Conservation (phyloP, 37 sponge, comb jelly and placozoan genomes). For the Haliclona indistincta region DNA sequence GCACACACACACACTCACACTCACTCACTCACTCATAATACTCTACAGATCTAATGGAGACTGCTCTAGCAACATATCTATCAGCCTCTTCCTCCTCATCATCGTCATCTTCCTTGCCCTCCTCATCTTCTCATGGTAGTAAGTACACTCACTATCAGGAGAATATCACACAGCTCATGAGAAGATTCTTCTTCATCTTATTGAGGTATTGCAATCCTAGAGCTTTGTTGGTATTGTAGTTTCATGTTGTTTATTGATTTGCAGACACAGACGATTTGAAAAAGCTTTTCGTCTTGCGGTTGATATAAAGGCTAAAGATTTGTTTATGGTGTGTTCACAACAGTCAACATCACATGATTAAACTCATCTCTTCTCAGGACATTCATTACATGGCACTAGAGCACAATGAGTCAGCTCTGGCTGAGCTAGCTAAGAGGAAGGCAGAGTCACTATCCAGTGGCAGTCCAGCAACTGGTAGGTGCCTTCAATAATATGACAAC, state of each 20-base stretch:
- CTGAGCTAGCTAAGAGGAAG: constrained; percentile 39
- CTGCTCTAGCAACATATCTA: constrained; percentile 48
- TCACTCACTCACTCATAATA: neutral
- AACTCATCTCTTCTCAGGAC: constrained; percentile 30
- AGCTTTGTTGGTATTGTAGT: neutral
- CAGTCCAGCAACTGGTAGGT: neutral
- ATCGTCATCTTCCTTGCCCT: constrained; percentile 20
- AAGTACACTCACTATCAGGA: constrained; percentile 20
- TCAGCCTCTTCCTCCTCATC: constrained; percentile 17
- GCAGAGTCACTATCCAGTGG: constrained; percentile 21
- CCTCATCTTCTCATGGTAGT: constrained; percentile 1
- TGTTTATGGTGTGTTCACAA: constrained; percentile 58
- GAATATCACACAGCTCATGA: constrained; percentile 33
- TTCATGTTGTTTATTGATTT: neutral
- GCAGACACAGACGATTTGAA: constrained; percentile 44
- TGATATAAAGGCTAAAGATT: constrained; percentile 49
- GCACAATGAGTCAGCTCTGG: constrained; percentile 24
- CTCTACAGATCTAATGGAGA: constrained; percentile 52
- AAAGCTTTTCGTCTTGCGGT: constrained; percentile 58
- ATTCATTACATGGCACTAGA: constrained; percentile 54
- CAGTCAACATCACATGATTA: neutral
- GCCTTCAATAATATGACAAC: no score
- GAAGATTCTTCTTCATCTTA: constrained; percentile 63
- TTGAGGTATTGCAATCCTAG: constrained; percentile 21
- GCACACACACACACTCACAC: constrained; percentile 21